Evolutionary conservation across 2,113 vertebrate genomes (phyloP).

Genomic region (Nestor notabilis): DNA sequence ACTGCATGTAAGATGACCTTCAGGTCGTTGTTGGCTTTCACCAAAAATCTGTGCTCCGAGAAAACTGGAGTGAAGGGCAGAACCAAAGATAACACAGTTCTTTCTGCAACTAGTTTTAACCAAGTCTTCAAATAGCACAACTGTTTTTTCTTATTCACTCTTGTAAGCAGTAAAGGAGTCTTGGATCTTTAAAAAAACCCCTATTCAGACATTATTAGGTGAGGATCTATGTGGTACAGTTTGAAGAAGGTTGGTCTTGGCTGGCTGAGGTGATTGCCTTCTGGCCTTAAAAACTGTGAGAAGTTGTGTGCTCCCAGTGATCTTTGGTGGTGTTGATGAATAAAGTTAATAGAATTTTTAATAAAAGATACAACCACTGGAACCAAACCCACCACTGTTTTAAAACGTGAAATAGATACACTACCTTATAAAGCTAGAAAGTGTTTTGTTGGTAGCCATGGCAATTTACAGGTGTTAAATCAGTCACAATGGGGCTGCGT

Average conservation of each 20-base stretch:
- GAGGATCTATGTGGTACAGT: neutral
- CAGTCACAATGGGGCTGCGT: neutral
- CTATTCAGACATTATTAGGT: neutral
- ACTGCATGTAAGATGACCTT: neutral
- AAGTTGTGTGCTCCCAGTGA: neutral
- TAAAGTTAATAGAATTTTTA: conserved; percentile 33
- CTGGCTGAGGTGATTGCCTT: neutral
- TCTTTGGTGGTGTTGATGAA: neutral
- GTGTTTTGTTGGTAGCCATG: conserved; percentile 17
- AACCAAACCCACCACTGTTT: neutral
- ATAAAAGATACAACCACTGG: neutral
- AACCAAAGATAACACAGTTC: neutral
- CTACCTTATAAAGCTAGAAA: neutral
- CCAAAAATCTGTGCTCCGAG: neutral
- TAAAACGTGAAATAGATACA: conserved; percentile 3
- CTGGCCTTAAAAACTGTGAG: neutral
- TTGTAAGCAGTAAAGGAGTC: neutral
- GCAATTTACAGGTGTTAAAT: conserved; percentile 48
- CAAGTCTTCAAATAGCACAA: neutral
- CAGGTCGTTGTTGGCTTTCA: neutral
- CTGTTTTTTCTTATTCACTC: neutral
- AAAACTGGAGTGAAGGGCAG: neutral
- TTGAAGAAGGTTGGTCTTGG: neutral
- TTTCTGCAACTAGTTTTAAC: neutral
- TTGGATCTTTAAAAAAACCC: neutral